phyloP scores from a whole-genome alignment of 2,113 vertebrate genomes.

The Rhabdornis inornatus region DNA sequence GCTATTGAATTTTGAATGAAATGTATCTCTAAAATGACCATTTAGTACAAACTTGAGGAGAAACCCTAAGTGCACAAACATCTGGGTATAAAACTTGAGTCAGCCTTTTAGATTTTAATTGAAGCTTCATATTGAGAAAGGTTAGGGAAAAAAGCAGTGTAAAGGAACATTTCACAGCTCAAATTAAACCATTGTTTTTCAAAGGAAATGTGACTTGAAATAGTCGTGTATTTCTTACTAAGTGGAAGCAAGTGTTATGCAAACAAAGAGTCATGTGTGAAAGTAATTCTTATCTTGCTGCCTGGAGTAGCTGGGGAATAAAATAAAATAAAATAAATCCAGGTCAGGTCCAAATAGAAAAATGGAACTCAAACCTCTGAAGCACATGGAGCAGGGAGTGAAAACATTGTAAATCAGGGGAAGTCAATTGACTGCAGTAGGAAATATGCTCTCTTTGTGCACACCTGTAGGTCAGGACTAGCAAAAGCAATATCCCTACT shows the following conservation, averaged over 20 bases:
- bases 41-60: not conserved
- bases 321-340: constrained; percentile 36
- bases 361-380: not conserved
- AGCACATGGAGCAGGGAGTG: not conserved
- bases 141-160: not conserved
- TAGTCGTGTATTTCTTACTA: constrained; percentile 25
- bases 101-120: not conserved
- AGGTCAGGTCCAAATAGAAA: not conserved
- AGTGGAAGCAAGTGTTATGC: constrained; percentile 45
- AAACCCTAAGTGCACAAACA: not conserved
- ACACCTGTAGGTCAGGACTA: constrained; percentile 35
- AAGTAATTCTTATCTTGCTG: constrained; percentile 41
- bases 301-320: not conserved
- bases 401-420: constrained; percentile 22
- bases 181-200: constrained; percentile 38
- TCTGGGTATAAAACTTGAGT: not conserved
- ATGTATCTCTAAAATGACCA: not conserved
- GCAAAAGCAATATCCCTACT: constrained; percentile 14
- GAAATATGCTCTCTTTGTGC: not conserved
- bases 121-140: not conserved
- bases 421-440: constrained; percentile 15
- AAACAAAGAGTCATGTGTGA: constrained; percentile 37
- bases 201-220: constrained; percentile 58
- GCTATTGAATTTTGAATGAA: not conserved
- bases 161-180: not conserved